phyloP scores from a whole-genome alignment of 2,888 invertebrate species.

The Myathropa florea region DNA sequence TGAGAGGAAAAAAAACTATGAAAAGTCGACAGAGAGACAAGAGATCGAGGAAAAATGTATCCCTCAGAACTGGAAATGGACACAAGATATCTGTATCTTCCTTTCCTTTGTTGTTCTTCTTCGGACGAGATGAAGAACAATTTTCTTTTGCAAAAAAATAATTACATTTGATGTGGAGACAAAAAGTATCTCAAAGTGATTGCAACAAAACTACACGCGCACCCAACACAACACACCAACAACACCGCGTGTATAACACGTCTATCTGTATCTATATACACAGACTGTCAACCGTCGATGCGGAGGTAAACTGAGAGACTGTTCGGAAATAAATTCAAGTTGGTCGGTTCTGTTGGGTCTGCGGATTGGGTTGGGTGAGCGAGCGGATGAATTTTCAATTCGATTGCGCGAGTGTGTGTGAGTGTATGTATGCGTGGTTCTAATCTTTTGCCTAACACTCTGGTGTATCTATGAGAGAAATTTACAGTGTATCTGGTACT shows the following conservation, averaged over 20 bases:
- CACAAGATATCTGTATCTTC: background rate
- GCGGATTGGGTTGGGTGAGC: background rate
- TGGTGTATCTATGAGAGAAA: background rate
- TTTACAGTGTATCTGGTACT: background rate
- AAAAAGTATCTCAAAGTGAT: background rate
- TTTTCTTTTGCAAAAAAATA: conserved; percentile 2
- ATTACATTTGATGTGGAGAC: background rate
- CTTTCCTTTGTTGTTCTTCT: background rate
- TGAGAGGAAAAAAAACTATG: background rate
- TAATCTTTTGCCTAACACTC: background rate
- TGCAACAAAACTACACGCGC: conserved; percentile 5
- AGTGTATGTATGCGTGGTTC: background rate
- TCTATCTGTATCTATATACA: conserved; percentile 11
- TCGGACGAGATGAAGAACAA: background rate
- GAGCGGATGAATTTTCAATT: conserved; percentile 48
- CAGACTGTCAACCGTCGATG: conserved; percentile 50
- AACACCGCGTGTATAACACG: conserved; percentile 14
- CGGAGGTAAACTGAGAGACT: conserved; percentile 64
- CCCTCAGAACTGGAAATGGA: conserved; percentile 26
- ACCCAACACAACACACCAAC: background rate
- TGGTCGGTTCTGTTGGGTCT: background rate
- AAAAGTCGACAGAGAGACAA: background rate
- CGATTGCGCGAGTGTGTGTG: conserved; percentile 18
- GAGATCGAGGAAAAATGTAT: conserved; percentile 52
- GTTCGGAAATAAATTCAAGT: conserved; percentile 51